A percentile compares a stretch with the other conserved stretches of the same genome.
phyloP scores from a whole-genome alignment of 2,888 invertebrate genomes.

The Ramazzottius varieornatus region DNA sequence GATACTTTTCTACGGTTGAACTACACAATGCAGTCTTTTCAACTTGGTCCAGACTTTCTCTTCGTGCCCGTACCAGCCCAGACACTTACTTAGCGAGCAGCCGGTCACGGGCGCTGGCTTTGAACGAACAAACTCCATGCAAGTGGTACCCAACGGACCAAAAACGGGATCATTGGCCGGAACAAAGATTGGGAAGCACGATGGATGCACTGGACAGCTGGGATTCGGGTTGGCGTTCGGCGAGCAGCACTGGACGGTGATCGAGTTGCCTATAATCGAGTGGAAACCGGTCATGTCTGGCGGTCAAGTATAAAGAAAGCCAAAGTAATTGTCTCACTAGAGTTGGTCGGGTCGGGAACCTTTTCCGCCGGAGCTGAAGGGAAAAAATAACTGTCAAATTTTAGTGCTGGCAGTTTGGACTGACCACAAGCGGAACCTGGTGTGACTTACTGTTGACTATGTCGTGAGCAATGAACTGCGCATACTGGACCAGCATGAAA shows the following conservation, averaged over 20 bases:
- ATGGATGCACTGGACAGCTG: too few species aligned
- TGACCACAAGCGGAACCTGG: too few species aligned
- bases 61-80: too few species aligned
- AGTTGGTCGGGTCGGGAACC: background rate
- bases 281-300: too few species aligned
- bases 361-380: background rate
- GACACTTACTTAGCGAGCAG: background rate
- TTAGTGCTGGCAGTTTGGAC: too few species aligned
- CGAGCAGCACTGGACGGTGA: too few species aligned
- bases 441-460: constrained; percentile 17
- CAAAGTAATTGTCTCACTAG: background rate
- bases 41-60: too few species aligned
- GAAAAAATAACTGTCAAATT: too few species aligned
- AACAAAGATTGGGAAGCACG: background rate
- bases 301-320: background rate
- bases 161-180: background rate
- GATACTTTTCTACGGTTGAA: too few species aligned
- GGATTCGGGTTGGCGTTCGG: too few species aligned
- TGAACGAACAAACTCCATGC: background rate
- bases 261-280: too few species aligned
- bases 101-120: background rate
- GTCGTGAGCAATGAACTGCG: constrained; percentile 19
- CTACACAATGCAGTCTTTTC: too few species aligned
- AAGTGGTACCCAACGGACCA: background rate
- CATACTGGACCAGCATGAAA: constrained; percentile 18